A percentile compares a stretch with the other conserved stretches of the same genome.
Conservation (phyloP, 1,140 invertebrate species). For the Prorops nasuta region DNA sequence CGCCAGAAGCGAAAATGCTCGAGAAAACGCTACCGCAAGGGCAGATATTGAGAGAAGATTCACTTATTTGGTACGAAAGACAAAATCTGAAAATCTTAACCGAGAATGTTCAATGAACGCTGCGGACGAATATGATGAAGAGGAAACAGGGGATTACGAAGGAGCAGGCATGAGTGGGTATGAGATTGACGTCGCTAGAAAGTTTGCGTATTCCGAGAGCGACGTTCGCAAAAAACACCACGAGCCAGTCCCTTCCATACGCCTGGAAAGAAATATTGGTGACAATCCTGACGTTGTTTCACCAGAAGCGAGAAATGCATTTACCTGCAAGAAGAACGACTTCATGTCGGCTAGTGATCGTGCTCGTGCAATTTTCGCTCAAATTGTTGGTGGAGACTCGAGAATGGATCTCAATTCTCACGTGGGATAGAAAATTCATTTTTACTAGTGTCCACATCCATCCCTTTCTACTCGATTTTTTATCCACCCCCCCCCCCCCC, state of each 20-base stretch:
- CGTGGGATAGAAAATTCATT: constrained; percentile 19
- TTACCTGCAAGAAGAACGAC: too few species aligned
- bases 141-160: too few species aligned
- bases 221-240: neutral
- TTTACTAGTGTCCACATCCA: too few species aligned
- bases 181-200: constrained; percentile 18
- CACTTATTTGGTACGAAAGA: constrained; percentile 38
- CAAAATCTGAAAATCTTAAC: constrained; percentile 45
- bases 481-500: too few species aligned
- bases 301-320: too few species aligned
- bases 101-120: too few species aligned
- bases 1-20: constrained; percentile 9
- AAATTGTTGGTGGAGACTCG: constrained; percentile 38
- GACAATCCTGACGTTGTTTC: constrained; percentile 32
- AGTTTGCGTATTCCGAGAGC: constrained; percentile 40
- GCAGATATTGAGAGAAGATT: constrained; percentile 33
- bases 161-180: too few species aligned
- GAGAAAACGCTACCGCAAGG: constrained; percentile 3
- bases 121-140: too few species aligned
- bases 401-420: constrained; percentile 20
- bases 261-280: constrained; percentile 35
- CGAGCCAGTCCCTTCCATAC: constrained; percentile 9
- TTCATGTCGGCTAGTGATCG: constrained; percentile 25
- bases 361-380: constrained; percentile 41
- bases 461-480: too few species aligned